Conservation (phyloP, 1,140 invertebrate species). For the Rhopalosiphum maidis region DNA sequence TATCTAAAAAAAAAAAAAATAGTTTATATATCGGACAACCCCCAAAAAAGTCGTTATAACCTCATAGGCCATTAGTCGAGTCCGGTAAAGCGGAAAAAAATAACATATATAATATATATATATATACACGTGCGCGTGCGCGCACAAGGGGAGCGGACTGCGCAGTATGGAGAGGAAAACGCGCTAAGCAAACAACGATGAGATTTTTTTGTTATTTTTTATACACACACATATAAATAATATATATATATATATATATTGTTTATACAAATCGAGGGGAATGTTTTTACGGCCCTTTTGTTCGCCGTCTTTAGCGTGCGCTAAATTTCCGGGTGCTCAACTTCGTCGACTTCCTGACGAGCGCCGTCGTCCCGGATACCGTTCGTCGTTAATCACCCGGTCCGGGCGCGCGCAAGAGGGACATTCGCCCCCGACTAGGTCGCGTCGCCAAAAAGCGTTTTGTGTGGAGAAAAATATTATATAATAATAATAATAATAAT, state of each 20-base stretch:
- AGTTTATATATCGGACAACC: conserved; percentile 50
- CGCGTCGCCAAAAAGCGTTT: conserved; percentile 27
- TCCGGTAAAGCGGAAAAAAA: conserved; percentile 57
- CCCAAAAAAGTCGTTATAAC: conserved; percentile 57
- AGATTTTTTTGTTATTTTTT: conserved; percentile 25
- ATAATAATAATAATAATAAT: neutral
- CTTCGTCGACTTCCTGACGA: conserved; percentile 57
- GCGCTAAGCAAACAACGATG: conserved; percentile 44
- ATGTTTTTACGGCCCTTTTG: conserved; percentile 57
- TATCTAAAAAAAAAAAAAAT: conserved; percentile 30
- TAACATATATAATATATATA: conserved; percentile 6
- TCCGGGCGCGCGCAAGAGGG: neutral
- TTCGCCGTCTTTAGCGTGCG: conserved; percentile 55
- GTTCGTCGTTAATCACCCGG: conserved; percentile 53
- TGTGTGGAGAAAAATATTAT: conserved; percentile 22
- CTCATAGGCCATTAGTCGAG: conserved; percentile 57
- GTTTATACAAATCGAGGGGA: conserved; percentile 57
- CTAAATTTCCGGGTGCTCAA: conserved; percentile 57
- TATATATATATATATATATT: neutral
- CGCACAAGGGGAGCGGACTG: neutral
- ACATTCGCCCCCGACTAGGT: conserved; percentile 13
- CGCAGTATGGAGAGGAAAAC: neutral
- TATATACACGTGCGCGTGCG: neutral
- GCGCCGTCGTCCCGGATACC: conserved; percentile 51
- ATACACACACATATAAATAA: neutral